Evolutionary conservation across 2,888 invertebrate species (phyloP).

Genomic region (Drosophila anceps): DNA sequence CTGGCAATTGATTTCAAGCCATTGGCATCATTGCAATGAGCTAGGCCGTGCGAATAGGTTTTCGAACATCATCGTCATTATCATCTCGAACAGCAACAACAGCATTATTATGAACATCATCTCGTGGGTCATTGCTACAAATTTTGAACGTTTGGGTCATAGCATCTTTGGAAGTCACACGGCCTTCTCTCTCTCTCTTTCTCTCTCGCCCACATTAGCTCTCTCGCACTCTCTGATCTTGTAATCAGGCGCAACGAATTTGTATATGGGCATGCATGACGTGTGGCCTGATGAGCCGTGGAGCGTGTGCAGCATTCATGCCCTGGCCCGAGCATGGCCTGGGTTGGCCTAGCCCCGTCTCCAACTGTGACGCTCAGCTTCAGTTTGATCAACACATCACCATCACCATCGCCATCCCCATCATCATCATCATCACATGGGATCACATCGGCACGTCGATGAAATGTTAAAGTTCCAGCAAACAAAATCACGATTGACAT

Average conservation of each 20-base stretch:
- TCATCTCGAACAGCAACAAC: slow-evolving; percentile 6
- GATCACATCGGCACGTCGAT: slow-evolving; percentile 75
- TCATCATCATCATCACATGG: slow-evolving; percentile 56
- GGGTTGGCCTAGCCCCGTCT: slow-evolving; percentile 41
- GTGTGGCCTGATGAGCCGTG: slow-evolving; percentile 78
- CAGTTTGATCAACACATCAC: slow-evolving; percentile 63
- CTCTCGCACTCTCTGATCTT: slow-evolving; percentile 55
- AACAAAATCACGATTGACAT: slow-evolving; percentile 81
- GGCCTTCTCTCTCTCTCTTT: slow-evolving; percentile 35
- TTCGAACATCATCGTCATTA: slow-evolving; percentile 66
- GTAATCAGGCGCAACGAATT: slow-evolving; percentile 81
- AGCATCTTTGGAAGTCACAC: slow-evolving; percentile 75
- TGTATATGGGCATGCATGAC: slow-evolving; percentile 83
- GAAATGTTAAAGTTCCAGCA: slow-evolving; percentile 82
- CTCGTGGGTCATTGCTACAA: slow-evolving; percentile 78
- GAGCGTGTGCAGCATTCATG: slow-evolving; percentile 66
- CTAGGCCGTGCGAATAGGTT: slow-evolving; percentile 72
- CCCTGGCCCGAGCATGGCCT: slow-evolving; percentile 38
- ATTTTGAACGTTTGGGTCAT: slow-evolving; percentile 82
- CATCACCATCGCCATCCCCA: slow-evolving; percentile 37
- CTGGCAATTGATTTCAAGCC: slow-evolving; percentile 79
- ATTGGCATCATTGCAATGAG: slow-evolving; percentile 80
- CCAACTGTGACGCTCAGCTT: slow-evolving; percentile 27
- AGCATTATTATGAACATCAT: slow-evolving; percentile 34
- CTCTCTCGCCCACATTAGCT: not conserved